These are phyloP conservation scores for Piscicola geometra DNA, from an alignment of 2,888 invertebrate genomes.

Conservation along the genomic window DNA sequence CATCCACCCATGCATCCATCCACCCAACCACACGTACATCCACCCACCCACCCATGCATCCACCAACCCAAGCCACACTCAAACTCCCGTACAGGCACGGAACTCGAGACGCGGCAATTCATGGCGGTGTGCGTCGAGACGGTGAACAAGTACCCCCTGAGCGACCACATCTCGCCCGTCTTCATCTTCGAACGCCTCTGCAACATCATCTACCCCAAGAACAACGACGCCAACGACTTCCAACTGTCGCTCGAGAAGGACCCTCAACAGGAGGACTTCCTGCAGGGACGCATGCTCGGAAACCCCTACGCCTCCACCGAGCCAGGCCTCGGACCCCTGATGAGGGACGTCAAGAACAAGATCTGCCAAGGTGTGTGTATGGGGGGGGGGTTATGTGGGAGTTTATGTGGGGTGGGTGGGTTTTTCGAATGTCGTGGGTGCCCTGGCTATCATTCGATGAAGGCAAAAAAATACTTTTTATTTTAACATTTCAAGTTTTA, in stretches of 20 bases:
- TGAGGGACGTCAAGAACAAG: constrained; percentile 98
- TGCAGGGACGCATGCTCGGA: constrained; percentile 93
- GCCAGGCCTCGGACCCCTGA: constrained; percentile 87
- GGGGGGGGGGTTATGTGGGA: no score
- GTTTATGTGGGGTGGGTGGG: no score
- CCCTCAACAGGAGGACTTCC: constrained; percentile 95
- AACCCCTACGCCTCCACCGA: constrained; percentile 94
- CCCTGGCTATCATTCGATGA: background rate
- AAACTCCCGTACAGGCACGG: constrained; percentile 66
- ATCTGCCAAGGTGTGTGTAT: constrained; percentile 62
- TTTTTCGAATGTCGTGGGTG: background rate
- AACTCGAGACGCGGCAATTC: constrained; percentile 90
- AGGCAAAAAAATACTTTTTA: no score
- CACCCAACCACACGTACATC: background rate
- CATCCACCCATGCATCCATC: no score
- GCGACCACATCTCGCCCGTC: constrained; percentile 90
- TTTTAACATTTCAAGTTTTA: no score
- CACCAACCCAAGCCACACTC: no score
- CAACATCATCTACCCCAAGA: constrained; percentile 78
- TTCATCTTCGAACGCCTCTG: constrained; percentile 95
- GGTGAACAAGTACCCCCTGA: constrained; percentile 76
- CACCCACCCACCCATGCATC: background rate
- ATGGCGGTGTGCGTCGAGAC: constrained; percentile 96
- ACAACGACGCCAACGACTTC: constrained; percentile 89
- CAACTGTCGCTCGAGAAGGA: constrained; percentile 94